Conservation (phyloP, 2,113 vertebrate species). For the Lophura nycthemera region DNA sequence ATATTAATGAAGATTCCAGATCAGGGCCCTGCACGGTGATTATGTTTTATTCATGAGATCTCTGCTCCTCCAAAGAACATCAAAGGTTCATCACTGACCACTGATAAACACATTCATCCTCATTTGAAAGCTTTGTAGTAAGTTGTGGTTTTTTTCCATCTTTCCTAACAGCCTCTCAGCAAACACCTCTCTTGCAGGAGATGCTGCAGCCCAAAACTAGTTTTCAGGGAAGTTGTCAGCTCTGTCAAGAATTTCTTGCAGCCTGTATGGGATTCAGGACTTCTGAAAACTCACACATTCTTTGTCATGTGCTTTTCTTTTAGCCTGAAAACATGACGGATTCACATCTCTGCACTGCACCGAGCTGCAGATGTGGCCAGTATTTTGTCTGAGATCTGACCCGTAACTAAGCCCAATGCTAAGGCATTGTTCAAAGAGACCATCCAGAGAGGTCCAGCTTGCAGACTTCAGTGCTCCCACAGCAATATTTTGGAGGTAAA, state of each 20-base stretch:
- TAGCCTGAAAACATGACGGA: fast-evolving
- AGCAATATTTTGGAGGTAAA: not conserved
- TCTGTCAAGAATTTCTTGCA: not conserved
- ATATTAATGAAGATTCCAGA: not conserved
- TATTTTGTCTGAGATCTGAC: not conserved
- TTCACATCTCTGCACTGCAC: fast-evolving
- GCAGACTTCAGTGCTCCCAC: not conserved
- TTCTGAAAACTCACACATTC: not conserved
- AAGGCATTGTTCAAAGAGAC: not conserved
- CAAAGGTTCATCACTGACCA: conserved; percentile 17
- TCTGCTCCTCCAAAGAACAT: conserved; percentile 11
- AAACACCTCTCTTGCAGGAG: not conserved
- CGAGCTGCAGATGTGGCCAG: not conserved
- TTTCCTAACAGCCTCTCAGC: not conserved
- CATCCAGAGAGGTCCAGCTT: not conserved
- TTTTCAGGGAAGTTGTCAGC: not conserved
- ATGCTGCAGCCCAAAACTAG: not conserved
- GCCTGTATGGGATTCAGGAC: not conserved
- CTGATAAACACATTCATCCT: conserved; percentile 20
- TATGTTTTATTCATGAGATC: conserved; percentile 42
- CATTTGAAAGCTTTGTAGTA: not conserved
- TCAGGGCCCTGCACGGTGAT: not conserved
- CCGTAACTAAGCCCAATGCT: fast-evolving
- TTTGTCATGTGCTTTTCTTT: not conserved
- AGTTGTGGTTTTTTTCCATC: not conserved